A percentile compares a stretch with the other conserved stretches of the same genome.
Conservation (phyloP, 2,797 vertebrate species). For the Eleutherodactylus coqui region DNA sequence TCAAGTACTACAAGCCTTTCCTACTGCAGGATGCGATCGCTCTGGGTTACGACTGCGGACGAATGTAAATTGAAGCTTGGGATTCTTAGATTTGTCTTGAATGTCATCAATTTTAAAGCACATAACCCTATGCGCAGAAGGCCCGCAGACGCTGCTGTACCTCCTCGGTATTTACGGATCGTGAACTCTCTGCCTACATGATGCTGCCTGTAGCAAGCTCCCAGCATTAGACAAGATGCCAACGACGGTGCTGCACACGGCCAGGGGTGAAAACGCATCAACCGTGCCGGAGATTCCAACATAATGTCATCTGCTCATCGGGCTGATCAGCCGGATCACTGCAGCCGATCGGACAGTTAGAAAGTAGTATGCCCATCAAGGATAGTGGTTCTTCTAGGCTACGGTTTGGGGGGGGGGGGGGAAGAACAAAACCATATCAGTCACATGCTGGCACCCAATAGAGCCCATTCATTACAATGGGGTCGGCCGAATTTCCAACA, state of each 20-base stretch:
- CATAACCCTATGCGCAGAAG: not conserved
- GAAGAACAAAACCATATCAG: too few species aligned
- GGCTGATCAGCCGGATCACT: not conserved
- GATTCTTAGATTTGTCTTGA: not conserved
- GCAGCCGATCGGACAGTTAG: too few species aligned
- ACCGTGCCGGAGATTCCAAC: not conserved
- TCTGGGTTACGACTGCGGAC: not conserved
- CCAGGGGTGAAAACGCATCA: not conserved
- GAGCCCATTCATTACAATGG: too few species aligned
- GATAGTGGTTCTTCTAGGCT: too few species aligned
- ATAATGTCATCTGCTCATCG: not conserved
- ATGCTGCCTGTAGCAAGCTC: not conserved
- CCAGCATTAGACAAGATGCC: not conserved
- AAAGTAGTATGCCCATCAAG: too few species aligned
- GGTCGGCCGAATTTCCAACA: too few species aligned
- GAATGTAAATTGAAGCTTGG: too few species aligned
- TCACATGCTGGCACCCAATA: too few species aligned
- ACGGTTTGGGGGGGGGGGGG: too few species aligned
- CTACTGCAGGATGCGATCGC: not conserved
- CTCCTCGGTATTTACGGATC: not conserved
- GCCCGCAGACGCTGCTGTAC: too few species aligned
- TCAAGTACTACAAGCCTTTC: not conserved
- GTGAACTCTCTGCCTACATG: not conserved
- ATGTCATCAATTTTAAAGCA: not conserved
- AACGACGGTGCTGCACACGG: not conserved